Conservation (phyloP, 2,113 vertebrate genomes). For the Platycercus adscitus region DNA sequence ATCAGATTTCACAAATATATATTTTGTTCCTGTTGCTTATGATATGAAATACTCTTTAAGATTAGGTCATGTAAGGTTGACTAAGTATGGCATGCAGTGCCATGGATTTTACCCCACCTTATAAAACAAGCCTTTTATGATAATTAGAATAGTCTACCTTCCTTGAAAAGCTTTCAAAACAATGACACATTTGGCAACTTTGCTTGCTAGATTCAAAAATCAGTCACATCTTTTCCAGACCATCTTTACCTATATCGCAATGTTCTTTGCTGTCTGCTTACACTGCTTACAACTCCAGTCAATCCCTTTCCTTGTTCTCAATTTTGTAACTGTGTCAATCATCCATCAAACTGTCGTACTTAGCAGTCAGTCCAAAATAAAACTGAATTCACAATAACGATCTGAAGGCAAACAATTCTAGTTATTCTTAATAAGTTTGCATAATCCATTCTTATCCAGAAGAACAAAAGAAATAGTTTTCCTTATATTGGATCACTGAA, state of each 20-base stretch:
- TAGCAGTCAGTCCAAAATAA: background rate
- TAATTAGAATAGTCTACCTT: background rate
- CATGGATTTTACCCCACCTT: background rate
- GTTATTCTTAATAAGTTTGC: background rate
- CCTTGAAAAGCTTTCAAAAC: background rate
- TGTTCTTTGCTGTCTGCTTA: background rate
- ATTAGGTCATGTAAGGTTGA: background rate
- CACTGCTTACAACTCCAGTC: background rate
- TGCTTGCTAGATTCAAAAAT: background rate
- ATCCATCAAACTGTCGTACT: background rate
- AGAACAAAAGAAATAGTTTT: background rate
- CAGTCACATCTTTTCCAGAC: background rate
- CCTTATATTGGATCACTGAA: background rate
- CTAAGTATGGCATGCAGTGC: background rate
- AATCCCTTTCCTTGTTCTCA: background rate
- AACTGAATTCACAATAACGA: background rate
- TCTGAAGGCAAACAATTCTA: background rate
- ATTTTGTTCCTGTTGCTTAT: background rate
- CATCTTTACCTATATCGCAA: background rate
- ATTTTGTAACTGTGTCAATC: background rate
- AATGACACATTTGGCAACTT: background rate
- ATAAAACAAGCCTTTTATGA: background rate
- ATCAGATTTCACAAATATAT: background rate
- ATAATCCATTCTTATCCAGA: background rate
- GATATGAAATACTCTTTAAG: background rate